phyloP scores from a whole-genome alignment of 2,888 invertebrate species.

The Agapostemon virescens region DNA sequence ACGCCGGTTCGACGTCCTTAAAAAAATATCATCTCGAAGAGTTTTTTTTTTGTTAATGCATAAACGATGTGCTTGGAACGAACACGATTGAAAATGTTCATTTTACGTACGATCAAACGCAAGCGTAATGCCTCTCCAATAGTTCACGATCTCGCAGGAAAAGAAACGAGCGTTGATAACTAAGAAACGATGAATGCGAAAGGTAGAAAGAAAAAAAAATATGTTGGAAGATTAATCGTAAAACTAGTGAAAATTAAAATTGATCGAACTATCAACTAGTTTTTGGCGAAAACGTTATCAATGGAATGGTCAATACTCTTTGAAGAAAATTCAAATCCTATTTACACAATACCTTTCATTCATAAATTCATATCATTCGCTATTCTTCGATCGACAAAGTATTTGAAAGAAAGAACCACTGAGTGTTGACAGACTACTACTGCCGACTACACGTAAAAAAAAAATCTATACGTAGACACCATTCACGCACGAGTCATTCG shows the following conservation, averaged over 20 bases:
- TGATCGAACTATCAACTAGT: background rate
- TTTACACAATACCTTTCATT: slow-evolving; percentile 1
- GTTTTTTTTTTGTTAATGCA: background rate
- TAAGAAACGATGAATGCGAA: background rate
- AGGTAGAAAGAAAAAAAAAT: background rate
- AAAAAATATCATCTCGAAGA: background rate
- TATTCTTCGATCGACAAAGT: background rate
- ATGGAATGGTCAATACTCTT: background rate
- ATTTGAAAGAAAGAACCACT: background rate
- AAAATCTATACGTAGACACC: background rate
- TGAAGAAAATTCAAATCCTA: background rate
- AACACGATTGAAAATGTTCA: background rate
- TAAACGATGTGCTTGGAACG: background rate
- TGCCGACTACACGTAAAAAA: background rate
- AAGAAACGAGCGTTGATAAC: background rate
- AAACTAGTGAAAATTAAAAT: background rate
- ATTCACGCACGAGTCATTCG: background rate
- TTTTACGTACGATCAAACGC: background rate
- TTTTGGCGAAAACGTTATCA: background rate
- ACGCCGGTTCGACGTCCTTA: background rate
- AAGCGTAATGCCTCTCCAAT: slow-evolving; percentile 14
- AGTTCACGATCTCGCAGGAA: background rate
- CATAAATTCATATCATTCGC: background rate
- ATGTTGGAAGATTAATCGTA: background rate
- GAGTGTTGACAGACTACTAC: background rate